Conservation (phyloP, 2,888 invertebrate genomes). For the Tuta absoluta region DNA sequence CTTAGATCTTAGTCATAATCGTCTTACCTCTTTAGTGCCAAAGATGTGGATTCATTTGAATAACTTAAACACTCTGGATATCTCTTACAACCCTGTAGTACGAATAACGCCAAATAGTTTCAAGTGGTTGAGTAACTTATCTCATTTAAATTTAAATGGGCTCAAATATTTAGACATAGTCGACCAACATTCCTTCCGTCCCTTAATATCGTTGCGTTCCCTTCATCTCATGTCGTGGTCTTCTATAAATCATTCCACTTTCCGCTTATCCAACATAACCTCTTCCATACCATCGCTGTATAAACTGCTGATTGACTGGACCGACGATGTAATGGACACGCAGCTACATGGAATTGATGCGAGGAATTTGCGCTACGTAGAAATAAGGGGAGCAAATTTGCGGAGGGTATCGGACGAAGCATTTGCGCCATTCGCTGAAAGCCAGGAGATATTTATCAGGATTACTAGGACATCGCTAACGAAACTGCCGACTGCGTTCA, state of each 20-base stretch:
- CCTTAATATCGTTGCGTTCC: conserved; percentile 86
- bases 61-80: conserved; percentile 87
- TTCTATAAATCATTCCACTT: conserved; percentile 84
- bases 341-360: conserved; percentile 89
- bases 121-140: conserved; percentile 85
- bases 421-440: conserved; percentile 86
- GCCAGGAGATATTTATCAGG: conserved; percentile 88
- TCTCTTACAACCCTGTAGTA: conserved; percentile 91
- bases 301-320: conserved; percentile 88
- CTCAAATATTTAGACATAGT: conserved; percentile 87
- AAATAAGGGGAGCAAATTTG: conserved; percentile 88
- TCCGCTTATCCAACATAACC: conserved; percentile 86
- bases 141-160: conserved; percentile 87
- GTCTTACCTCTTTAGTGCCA: conserved; percentile 86
- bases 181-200: conserved; percentile 87
- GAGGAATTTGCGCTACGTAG: conserved; percentile 88
- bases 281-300: conserved; percentile 87
- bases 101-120: conserved; percentile 87
- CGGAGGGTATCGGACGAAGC: conserved; percentile 89
- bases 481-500: conserved; percentile 89
- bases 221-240: conserved; percentile 88
- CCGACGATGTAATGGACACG: conserved; percentile 86
- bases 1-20: conserved; percentile 89
- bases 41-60: conserved; percentile 87
- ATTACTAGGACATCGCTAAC: conserved; percentile 89